Base-by-base conservation (phyloP, 1,140 invertebrate genomes). In the Druon quercuslanigerum region DNA sequence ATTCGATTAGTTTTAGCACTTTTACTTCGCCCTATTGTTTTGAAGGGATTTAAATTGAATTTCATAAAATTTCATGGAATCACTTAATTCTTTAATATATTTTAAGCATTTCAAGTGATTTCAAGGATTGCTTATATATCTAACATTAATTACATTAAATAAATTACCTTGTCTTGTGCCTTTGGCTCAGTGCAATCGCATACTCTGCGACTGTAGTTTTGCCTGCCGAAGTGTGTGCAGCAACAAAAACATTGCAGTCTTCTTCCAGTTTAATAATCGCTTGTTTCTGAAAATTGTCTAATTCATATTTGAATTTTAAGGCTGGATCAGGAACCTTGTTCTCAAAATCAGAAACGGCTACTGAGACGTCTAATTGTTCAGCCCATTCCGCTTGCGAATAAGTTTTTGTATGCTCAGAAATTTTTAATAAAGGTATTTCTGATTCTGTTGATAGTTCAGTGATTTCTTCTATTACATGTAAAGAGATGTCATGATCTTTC, bases 151-250 rank as follows among this genome's bases (percentile, higher is more conserved):
- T 33, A 50, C 25, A 20, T 66, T 66, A 14, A 17, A 14, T n/a
- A 52, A 40, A 33, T 56, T 79, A 96, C 96, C 94, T 95, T 0
- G 98, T 99, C 93, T 96, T 96, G 87, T 99, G 97, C 83, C 96
- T 95, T 84, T 96, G 94, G 14, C 97, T 97, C 79, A 99, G 92
- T 0, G 98, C 98, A 84, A 98, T 97, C 3, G 99, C 99, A 92
- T 99, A 99, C 92, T 99, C 99, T 3, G 99, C 99, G 14, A 99
- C 98, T 0, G 99, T 98, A 2, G 99, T 99, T 93, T 99, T 99
- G 17, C 99, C 99, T 6, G 99, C 99, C 0, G 98, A 99, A 0
- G 99, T 99, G 89, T 99, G 99, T 14, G 99, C 99, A 11, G 99
- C 97, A 1, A 99, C 98, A 92, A 99, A 99, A 3, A 99, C 98